Evolutionary conservation across 2,888 invertebrate genomes (phyloP).

Genomic region (Sphecodes monilicornis): DNA sequence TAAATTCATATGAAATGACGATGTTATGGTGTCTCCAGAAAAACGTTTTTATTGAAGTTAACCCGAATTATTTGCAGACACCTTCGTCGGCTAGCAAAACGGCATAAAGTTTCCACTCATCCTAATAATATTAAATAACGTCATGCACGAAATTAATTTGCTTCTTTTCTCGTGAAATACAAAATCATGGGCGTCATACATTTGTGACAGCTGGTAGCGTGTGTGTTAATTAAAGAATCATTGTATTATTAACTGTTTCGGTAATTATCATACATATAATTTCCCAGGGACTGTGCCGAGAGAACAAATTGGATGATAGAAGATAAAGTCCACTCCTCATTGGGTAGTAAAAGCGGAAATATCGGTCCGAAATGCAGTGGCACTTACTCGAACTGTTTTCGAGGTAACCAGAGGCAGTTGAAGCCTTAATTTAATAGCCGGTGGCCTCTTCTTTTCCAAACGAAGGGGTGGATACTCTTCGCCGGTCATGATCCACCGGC

Average conservation of each 20-base stretch:
- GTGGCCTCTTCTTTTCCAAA: slow-evolving; percentile 51
- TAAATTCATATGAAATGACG: no score
- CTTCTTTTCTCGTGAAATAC: not conserved
- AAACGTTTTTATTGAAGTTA: no score
- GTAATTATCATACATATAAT: not conserved
- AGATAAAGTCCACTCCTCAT: not conserved
- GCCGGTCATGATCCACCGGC: slow-evolving; percentile 45
- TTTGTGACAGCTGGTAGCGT: not conserved
- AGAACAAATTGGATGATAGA: not conserved
- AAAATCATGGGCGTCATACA: not conserved
- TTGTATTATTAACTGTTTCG: not conserved
- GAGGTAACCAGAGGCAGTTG: slow-evolving; percentile 44
- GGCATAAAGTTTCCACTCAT: no score
- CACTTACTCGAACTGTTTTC: slow-evolving; percentile 47
- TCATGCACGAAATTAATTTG: not conserved
- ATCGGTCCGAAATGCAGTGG: not conserved
- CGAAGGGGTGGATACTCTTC: slow-evolving; percentile 47
- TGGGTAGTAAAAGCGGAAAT: not conserved
- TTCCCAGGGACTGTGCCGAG: not conserved
- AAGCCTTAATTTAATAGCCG: slow-evolving; percentile 59
- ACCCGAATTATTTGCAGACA: no score
- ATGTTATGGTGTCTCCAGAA: no score
- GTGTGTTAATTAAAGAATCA: not conserved
- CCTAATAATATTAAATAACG: no score
- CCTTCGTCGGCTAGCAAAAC: no score